Base-by-base conservation (phyloP, 2,797 vertebrate species). In the Furcifer pardalis region DNA sequence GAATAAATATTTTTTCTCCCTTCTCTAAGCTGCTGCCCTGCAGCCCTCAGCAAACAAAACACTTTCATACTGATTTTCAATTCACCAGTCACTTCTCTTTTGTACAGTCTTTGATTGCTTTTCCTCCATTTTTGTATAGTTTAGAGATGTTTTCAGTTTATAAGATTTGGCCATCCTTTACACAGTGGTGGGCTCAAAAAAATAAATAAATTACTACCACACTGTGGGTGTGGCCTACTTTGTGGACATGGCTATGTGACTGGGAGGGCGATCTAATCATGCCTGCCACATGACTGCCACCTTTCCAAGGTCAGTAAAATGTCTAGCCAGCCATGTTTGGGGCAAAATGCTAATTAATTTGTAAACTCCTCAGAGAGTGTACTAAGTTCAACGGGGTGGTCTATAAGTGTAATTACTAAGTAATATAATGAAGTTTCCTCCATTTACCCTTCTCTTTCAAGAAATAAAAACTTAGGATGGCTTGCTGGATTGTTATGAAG, bases 1-100 rank as follows among this genome's bases (percentile, higher is more conserved):
- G 30, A 21, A 63, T 83, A 62, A 17, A 86, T 82, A 75, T 13
- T 35, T 87, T 87, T 80, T 44, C 32, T 82, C 76, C 27, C 62
- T 52, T 5, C 56, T 37, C 44, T 30, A 62, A 76, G 62, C 35
- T 76, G 13, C 32, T 52, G 44, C 65, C 72, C 60, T 65, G 60
- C 8, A 25, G 17, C 60, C 40, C 44, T 59, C 40, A 65, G 81
- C 66, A 56, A 56, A 17, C 46, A 35, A 4, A 81, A 35, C 42
- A 72, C 66, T 81, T 46, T 21, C 56, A 63, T 56, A 27, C 68
- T 37, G n/a, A n/a, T 81, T 21, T 52, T 49, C 4, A 71, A 42
- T 27, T 27, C 35, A 40, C 13, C 60, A 8, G 49, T 65, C 8
- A 4, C 30, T 52, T 83, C 35, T 63, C n/a, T n/a, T 83, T 65